Conservation (phyloP, 2,113 vertebrate species). For the Apeltes quadracus region DNA sequence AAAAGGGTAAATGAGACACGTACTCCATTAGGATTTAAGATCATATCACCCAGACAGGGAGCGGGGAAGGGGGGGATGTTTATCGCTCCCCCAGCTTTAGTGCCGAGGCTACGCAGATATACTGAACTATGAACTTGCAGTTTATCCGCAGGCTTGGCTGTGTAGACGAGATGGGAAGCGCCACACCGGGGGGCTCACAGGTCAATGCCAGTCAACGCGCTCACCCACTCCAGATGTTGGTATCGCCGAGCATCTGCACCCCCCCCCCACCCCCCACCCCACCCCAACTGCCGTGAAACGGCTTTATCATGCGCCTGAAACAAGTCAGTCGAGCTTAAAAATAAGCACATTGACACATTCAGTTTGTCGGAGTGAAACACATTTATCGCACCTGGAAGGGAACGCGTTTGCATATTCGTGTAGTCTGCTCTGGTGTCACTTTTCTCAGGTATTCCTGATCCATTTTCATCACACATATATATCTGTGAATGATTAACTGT, state of each 20-base stretch:
- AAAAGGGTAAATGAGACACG: background rate
- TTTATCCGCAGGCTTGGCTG: slow-evolving; percentile 29
- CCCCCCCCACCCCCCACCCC: too few species aligned
- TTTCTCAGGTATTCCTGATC: background rate
- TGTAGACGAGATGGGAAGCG: slow-evolving; percentile 39
- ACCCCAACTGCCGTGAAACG: slow-evolving; percentile 28
- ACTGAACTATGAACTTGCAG: slow-evolving; percentile 51
- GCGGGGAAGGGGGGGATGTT: slow-evolving; percentile 13
- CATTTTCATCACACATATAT: background rate
- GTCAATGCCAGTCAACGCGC: slow-evolving; percentile 31
- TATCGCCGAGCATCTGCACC: slow-evolving; percentile 41
- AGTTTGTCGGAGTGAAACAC: slow-evolving; percentile 16
- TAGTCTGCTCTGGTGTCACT: background rate
- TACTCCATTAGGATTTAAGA: background rate
- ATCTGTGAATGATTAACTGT: background rate
- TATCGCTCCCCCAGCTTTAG: slow-evolving; percentile 23
- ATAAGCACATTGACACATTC: slow-evolving; percentile 39
- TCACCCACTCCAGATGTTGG: background rate
- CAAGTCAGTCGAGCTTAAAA: slow-evolving; percentile 31
- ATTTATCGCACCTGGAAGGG: slow-evolving; percentile 3
- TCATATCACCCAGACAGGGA: background rate
- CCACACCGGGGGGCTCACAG: slow-evolving; percentile 15
- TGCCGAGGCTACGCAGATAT: slow-evolving; percentile 41
- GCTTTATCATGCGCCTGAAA: slow-evolving; percentile 35
- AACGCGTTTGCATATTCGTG: slow-evolving; percentile 6